Evolutionary conservation across 2,888 invertebrate species (phyloP), one percentile per base, ranked within the genome.

Genomic region (Horisme vitalbata): DNA sequence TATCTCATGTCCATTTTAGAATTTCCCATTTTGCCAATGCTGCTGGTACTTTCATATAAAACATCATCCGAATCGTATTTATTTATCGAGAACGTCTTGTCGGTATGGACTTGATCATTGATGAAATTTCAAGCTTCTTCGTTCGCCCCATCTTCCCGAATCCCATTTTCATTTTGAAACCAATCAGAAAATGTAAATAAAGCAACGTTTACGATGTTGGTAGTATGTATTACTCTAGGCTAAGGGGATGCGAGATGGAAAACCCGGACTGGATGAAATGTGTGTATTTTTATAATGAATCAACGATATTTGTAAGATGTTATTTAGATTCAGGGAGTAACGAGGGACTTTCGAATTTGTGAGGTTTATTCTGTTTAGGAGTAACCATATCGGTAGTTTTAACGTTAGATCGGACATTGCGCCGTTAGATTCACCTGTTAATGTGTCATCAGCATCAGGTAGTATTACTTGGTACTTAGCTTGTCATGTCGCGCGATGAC

Each of bases 361-460:
- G 67, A 68, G 72, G 72, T 67, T 70, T 71, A 76, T 68, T 69
- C 61, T 78, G 75, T 75, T 79, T 79, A 75, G 77, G 71, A 74
- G 55, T 79, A 83, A 83, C 77, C 89, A 88, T 89, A 89, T 88
- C 88, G 81, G 72, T 88, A 86, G 80, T 32, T 45, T 50, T 54
- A 58, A 55, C 34, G 33, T 58, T 54, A 47, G 46, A 38, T 72
- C 73, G 69, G 76, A 73, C 74, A 81, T 79, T 77, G 76, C 77
- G 76, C 80, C 75, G 79, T 82, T 84, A 82, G 61, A 67, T 63
- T 83, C 88, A 88, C 88, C 87, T 87, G 89, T 88, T 87, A 87
- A 82, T 82, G 81, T 83, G 83, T 83, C 87, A 85, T 85, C 83
- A 76, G 65, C 87, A 85, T 85, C 83, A 76, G 66, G 81, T 86